Base-by-base conservation (phyloP, 2,797 vertebrate species). In the Galago senegalensis region DNA sequence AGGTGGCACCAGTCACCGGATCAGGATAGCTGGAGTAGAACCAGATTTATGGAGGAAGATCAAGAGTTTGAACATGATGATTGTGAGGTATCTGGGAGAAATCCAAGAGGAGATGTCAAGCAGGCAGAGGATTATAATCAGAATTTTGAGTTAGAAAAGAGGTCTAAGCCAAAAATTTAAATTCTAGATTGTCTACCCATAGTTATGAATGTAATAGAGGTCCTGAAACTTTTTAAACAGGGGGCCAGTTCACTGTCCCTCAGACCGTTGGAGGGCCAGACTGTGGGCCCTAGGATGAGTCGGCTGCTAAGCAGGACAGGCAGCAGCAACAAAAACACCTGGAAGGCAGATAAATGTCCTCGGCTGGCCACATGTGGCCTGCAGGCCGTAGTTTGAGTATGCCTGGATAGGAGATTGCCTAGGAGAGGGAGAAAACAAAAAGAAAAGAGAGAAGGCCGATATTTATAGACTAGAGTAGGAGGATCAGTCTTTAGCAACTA, bases 91-190 rank as follows among this genome's bases (percentile, higher is more conserved):
- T 23, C 49, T 91, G 85, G n/a, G 37, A 85, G 73, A 91, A 88
- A 93, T 60, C 43, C 37, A 86, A 89, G 80, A 91, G 17, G 67
- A 89, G 58, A 91, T 23, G 8, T 91, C 43, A 70, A 63, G 49
- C 63, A 84, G 53, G 53, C 29, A 43, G 25, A n/a, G 8, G 69
- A 27, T 27, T 61, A 87, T 70, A 31, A 79, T 69, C 84, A 86
- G 76, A 97, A 60, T 69, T 3, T 86, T 31, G 56, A 92, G 29
- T 85, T 69, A 94, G 61, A 89, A 63, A 87, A 93, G 80, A 82
- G 40, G 69, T 88, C 61, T 91, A 67, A 75, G 70, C 34, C 75
- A 69, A 23, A 89, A 91, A 83, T 23, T 46, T 4, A 89, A 60
- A 79, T 83, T 80, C 60, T 70, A 10, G 70, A 46, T 76, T 60